Evolutionary conservation across 2,797 vertebrate genomes (phyloP), one percentile per base, ranked within the genome.

Genomic region (Propithecus perrieri): DNA sequence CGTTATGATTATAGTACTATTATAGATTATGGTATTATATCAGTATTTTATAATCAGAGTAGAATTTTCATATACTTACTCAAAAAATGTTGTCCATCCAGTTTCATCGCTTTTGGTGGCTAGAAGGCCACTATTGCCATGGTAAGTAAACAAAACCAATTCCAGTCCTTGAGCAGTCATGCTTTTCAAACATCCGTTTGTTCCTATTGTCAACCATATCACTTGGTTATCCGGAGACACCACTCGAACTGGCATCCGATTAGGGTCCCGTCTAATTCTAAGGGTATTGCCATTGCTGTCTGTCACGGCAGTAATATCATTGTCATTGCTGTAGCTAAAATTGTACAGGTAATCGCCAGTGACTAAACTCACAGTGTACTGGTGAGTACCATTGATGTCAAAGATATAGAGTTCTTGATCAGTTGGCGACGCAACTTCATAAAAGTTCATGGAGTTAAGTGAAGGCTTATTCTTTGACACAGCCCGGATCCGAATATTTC

Each of bases 61-160:
- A 50, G 80, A 89, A 89, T 41, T 80, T 86, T 84, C 67, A 59
- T 53, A 33, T 98, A 99, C 99, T 99, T 98, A 99, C 99, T 99
- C 99, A 95, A 99, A 99, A 98, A 99, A 99, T 2, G 99, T 99
- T 3, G 99, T 99, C 99, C 99, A 99, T 91, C 99, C 99, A 35
- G 99, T 99, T 98, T 99, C 99, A 18, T 99, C 99, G 0, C 99
- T 99, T 98, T 99, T 99, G 3, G 99, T 99, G 76, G 99, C 99
- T 96, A 99, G 97, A 76, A 99, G 99, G 13, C 99, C 99, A 10
- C 99, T 99, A 95, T 99, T 99, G 74, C 99, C 99, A 3, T 99
- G 99, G 98, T 99, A 99, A 4, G 99, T 99, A 87, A 99, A 99
- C 86, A 99, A 98, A 89, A 99, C 99, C 43, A 99, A 98, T 96